Percentiles rank a stretch among this genome's conserved stretches.
These are phyloP conservation scores for Boleophthalmus pectinirostris DNA, from an alignment of 2,113 vertebrate species.

Conservation along the genomic window DNA sequence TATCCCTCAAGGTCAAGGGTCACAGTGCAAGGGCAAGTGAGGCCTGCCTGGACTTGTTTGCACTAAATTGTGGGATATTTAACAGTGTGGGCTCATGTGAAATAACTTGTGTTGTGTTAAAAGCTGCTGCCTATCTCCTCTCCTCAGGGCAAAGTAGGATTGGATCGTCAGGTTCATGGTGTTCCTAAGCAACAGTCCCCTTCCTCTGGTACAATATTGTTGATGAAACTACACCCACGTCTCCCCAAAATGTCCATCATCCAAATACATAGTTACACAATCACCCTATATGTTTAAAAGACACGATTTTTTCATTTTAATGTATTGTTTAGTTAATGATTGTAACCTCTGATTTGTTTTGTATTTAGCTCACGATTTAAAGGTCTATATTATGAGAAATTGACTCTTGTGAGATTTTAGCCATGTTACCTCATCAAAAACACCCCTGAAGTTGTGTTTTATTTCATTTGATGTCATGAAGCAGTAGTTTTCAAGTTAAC, in stretches of 20 bases:
- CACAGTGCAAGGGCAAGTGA: constrained; percentile 16
- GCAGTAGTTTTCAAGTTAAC: too few relatives aligned
- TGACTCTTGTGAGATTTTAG: too few relatives aligned
- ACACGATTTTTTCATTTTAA: background rate
- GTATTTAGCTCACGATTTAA: too few relatives aligned
- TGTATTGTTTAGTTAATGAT: too few relatives aligned
- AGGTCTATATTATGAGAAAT: too few relatives aligned
- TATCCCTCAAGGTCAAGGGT: constrained; percentile 10
- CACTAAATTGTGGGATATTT: constrained; percentile 1
- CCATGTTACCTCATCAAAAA: too few relatives aligned
- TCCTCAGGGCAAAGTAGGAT: constrained; percentile 17
- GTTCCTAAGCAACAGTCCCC: constrained; percentile 69
- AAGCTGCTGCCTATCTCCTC: constrained; percentile 29
- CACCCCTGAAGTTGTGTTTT: too few relatives aligned
- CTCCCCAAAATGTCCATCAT: constrained; percentile 44
- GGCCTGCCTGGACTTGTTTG: constrained; percentile 36
- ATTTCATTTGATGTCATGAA: too few relatives aligned
- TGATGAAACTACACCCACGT: constrained; percentile 46
- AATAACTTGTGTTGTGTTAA: constrained; percentile 28
- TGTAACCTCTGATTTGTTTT: too few relatives aligned
- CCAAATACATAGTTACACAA: constrained; percentile 28
- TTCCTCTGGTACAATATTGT: constrained; percentile 46
- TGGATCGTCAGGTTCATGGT: constrained; percentile 43
- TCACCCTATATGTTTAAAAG: background rate
- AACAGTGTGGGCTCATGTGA: background rate